Conservation (phyloP, 2,888 invertebrate species). For the Tanytarsus gracilentus region DNA sequence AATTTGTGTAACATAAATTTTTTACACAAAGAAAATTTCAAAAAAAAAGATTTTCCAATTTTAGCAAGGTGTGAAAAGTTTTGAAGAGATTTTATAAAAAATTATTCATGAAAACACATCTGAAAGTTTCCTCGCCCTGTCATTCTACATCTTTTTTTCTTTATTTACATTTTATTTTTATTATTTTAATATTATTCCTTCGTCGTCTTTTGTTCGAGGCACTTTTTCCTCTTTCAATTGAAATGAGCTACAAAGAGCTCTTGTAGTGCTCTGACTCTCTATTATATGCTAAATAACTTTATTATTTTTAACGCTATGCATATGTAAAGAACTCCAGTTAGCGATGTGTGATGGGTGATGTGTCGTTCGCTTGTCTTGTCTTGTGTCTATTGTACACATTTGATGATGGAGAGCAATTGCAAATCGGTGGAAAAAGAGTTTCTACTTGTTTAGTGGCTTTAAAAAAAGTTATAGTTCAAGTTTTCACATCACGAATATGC, state of each 20-base stretch:
- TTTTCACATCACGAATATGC: constrained; percentile 6
- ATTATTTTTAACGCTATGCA: constrained; percentile 20
- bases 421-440: neutral
- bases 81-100: no score
- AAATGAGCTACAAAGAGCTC: constrained; percentile 17
- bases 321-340: neutral
- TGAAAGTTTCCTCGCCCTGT: neutral
- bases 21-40: constrained; percentile 25
- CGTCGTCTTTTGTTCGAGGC: constrained; percentile 17
- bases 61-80: no score
- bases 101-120: no score
- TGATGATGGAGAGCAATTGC: constrained; percentile 13
- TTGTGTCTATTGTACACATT: no score
- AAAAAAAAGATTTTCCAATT: constrained; percentile 4
- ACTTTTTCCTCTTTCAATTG: constrained; percentile 16
- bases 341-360: neutral
- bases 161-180: constrained; percentile 28
- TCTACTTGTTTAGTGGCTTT: neutral
- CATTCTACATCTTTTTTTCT: neutral
- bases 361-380: constrained; percentile 11
- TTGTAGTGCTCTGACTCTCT: constrained; percentile 8
- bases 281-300: constrained; percentile 29
- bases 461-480: no score
- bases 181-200: constrained; percentile 28
- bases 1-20: constrained; percentile 28